phyloP scores from a whole-genome alignment of 2,888 invertebrate genomes.

The Aporophyla nigra region DNA sequence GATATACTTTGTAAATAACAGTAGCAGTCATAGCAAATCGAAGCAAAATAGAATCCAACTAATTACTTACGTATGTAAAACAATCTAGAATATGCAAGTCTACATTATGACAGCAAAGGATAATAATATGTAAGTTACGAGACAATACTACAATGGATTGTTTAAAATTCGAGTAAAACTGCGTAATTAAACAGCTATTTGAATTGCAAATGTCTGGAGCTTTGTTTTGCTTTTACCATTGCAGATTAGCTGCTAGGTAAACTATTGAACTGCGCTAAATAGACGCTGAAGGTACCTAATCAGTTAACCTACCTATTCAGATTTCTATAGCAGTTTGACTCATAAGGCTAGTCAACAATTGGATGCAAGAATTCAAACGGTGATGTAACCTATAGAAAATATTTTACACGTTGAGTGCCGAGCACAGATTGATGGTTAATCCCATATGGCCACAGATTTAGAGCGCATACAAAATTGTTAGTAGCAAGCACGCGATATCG shows the following conservation, averaged over 20 bases:
- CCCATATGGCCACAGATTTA: too few species aligned
- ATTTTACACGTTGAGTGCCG: too few species aligned
- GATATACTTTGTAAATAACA: not conserved
- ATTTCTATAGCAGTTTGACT: not conserved
- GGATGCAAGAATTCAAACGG: not conserved
- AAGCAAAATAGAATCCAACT: not conserved
- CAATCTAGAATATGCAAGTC: conserved; percentile 2
- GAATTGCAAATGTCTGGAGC: conserved; percentile 50
- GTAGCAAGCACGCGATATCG: too few species aligned
- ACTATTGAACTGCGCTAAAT: conserved; percentile 27
- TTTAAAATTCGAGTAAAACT: conserved; percentile 44
- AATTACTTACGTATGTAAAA: not conserved
- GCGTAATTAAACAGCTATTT: conserved; percentile 38
- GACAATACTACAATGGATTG: conserved; percentile 30
- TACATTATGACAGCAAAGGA: conserved; percentile 1
- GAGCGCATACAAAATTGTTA: too few species aligned
- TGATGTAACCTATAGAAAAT: too few species aligned
- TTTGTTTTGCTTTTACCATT: conserved; percentile 49
- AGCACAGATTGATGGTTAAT: too few species aligned
- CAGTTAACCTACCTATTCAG: not conserved
- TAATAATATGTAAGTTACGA: not conserved
- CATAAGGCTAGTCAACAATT: too few species aligned
- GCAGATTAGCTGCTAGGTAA: conserved; percentile 30
- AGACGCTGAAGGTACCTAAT: not conserved
- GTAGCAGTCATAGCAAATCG: not conserved